Conservation (phyloP, 1,140 invertebrate genomes). For the Bombyx mandarina region DNA sequence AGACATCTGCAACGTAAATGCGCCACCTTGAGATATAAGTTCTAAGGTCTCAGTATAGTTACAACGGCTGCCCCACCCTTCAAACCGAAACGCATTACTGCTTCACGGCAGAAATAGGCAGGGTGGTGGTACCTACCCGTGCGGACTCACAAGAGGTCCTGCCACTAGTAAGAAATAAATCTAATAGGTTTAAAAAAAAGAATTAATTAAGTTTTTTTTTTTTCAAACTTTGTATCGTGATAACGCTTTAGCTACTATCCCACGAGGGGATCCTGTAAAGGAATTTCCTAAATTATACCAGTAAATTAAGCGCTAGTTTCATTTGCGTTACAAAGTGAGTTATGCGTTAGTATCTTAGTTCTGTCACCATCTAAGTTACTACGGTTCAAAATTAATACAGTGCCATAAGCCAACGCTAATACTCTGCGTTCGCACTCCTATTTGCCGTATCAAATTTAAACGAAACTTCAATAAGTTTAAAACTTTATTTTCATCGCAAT, state of each 20-base stretch:
- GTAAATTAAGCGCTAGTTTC: conserved; percentile 69
- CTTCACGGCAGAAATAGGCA: too few species aligned
- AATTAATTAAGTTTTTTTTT: too few species aligned
- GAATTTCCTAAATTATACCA: conserved; percentile 68
- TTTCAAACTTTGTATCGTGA: too few species aligned
- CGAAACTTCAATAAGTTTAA: conserved; percentile 16
- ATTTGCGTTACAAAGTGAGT: conserved; percentile 68
- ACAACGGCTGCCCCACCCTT: too few species aligned
- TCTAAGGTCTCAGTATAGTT: too few species aligned
- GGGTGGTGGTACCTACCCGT: too few species aligned
- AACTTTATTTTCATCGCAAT: neutral
- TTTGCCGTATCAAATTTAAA: conserved; percentile 60
- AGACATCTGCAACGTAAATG: too few species aligned
- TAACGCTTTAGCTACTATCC: conserved; percentile 2
- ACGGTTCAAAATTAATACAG: conserved; percentile 71
- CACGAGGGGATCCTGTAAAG: conserved; percentile 38
- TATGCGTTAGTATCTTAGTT: conserved; percentile 68
- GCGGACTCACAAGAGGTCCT: too few species aligned
- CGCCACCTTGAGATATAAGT: too few species aligned
- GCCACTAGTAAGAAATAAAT: too few species aligned
- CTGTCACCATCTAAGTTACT: conserved; percentile 68
- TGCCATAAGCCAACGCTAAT: conserved; percentile 66
- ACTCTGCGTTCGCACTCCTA: conserved; percentile 58
- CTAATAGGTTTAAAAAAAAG: too few species aligned
- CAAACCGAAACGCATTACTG: too few species aligned